phyloP scores from a whole-genome alignment of 1,140 invertebrate species.

The Formica exsecta region DNA sequence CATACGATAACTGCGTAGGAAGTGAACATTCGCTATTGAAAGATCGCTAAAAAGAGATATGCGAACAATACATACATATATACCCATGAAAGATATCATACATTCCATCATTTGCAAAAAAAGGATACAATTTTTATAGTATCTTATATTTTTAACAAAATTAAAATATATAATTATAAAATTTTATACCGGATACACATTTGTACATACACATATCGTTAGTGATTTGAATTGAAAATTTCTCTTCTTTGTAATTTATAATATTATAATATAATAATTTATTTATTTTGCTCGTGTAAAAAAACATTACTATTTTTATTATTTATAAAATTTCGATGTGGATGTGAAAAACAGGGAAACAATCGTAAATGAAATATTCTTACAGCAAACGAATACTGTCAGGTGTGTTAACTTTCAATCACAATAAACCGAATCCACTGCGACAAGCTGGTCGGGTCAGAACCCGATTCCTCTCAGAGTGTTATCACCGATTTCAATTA shows the following conservation, averaged over 20 bases:
- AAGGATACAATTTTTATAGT: neutral
- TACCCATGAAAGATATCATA: neutral
- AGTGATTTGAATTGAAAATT: neutral
- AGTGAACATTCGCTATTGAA: constrained; percentile 33
- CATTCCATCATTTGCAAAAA: neutral
- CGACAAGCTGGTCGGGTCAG: constrained; percentile 43
- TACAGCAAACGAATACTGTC: constrained; percentile 42
- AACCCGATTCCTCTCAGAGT: constrained; percentile 53
- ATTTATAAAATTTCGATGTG: neutral
- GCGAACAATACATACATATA: neutral
- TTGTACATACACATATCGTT: too few relatives aligned
- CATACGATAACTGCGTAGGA: constrained; percentile 33
- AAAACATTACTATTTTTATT: neutral
- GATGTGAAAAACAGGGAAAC: neutral
- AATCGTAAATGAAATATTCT: constrained; percentile 37
- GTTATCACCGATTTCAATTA: constrained; percentile 64
- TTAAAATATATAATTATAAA: neutral
- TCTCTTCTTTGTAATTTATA: neutral
- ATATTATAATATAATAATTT: neutral
- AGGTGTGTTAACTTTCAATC: constrained; percentile 55
- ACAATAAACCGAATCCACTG: constrained; percentile 50
- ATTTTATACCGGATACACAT: neutral
- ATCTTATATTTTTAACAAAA: neutral
- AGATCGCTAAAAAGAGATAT: constrained; percentile 18
- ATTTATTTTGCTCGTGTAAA: neutral